Conservation (phyloP, 2,113 vertebrate genomes). For the Pygathrix nemaeus region DNA sequence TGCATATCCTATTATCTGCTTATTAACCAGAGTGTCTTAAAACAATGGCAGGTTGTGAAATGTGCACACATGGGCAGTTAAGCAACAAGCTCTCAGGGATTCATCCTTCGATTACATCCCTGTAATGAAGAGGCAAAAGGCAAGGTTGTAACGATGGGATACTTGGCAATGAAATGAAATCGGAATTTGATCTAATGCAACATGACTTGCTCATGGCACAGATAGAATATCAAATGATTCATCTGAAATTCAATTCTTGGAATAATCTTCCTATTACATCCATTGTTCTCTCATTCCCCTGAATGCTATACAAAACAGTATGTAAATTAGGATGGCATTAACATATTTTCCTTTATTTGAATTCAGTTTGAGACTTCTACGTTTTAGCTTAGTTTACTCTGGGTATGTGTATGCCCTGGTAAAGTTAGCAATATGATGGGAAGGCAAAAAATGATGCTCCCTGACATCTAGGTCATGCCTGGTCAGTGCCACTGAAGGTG, state of each 20-base stretch:
- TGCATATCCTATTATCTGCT: conserved; percentile 83
- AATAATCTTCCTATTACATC: conserved; percentile 63
- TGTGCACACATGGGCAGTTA: conserved; percentile 43
- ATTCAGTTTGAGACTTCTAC: conserved; percentile 71
- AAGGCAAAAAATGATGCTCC: not conserved
- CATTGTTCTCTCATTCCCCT: conserved; percentile 71
- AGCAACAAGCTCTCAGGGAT: conserved; percentile 70
- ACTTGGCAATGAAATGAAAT: conserved; percentile 69
- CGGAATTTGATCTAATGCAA: conserved; percentile 81
- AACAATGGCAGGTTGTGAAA: conserved; percentile 80
- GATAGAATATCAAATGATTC: conserved; percentile 80
- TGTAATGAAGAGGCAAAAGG: conserved; percentile 71
- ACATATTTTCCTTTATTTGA: conserved; percentile 69
- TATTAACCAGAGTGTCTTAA: conserved; percentile 76
- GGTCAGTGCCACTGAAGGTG: not conserved
- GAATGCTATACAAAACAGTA: conserved; percentile 56
- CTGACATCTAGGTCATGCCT: not conserved
- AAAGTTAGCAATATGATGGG: not conserved
- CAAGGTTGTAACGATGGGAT: conserved; percentile 62
- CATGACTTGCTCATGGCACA: conserved; percentile 71
- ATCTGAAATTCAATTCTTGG: conserved; percentile 74
- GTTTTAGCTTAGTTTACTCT: conserved; percentile 70
- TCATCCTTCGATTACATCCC: conserved; percentile 71
- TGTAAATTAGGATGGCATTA: conserved; percentile 75
- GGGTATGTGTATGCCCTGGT: conserved; percentile 45